A percentile compares a stretch with the other conserved stretches of the same genome.
phyloP scores from a whole-genome alignment of 1,140 invertebrate species.

The Achatina immaculata region DNA sequence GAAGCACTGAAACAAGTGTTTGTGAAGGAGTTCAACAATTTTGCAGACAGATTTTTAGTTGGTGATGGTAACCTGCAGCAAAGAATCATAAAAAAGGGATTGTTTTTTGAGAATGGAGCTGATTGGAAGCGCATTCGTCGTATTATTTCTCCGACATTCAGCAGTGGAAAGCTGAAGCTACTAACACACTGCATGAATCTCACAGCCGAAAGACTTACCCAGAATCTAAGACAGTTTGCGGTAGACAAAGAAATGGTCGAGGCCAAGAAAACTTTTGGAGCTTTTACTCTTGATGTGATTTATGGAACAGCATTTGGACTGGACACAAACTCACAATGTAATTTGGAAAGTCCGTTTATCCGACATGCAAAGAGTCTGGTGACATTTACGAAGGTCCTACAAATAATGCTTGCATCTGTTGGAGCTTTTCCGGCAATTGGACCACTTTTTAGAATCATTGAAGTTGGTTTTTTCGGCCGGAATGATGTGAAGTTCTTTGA shows the following conservation, averaged over 20 bases:
- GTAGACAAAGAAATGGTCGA: background rate
- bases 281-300: constrained; percentile 77
- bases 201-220: background rate
- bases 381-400: background rate
- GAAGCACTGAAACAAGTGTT: constrained; percentile 28
- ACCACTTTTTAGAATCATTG: background rate
- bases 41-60: constrained; percentile 2
- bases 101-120: constrained; percentile 26
- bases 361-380: constrained; percentile 43
- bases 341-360: constrained; percentile 68
- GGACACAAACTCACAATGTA: constrained; percentile 73
- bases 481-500: constrained; percentile 5
- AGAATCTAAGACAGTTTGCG: background rate
- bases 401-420: background rate
- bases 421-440: background rate
- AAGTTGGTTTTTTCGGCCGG: background rate
- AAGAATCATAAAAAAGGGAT: background rate
- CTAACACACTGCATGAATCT: constrained; percentile 57
- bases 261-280: constrained; percentile 54
- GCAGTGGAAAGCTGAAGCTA: constrained; percentile 73
- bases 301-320: constrained; percentile 76
- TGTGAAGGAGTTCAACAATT: constrained; percentile 34
- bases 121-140: constrained; percentile 73
- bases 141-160: constrained; percentile 75
- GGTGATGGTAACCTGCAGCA: background rate